Evolutionary conservation across 2,113 vertebrate species (phyloP).

Genomic region (Probosciger aterrimus): DNA sequence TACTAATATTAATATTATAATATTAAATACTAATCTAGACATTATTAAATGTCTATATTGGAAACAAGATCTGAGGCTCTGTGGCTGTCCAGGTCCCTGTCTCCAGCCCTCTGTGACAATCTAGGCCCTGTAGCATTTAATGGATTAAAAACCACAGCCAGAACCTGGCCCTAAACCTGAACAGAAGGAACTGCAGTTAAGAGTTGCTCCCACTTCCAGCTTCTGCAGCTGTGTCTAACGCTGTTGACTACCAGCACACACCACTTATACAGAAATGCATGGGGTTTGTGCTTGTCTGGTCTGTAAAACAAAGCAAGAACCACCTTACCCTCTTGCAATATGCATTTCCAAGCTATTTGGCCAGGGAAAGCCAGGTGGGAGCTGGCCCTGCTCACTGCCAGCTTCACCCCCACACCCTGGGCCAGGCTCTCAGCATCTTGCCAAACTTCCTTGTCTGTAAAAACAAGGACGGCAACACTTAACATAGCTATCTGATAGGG

Average conservation of each 20-base stretch:
- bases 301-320: background rate
- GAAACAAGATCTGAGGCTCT: background rate
- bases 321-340: background rate
- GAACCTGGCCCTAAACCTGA: background rate
- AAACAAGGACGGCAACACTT: constrained; percentile 52
- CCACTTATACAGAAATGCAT: background rate
- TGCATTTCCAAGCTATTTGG: background rate
- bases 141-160: background rate
- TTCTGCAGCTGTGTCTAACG: background rate
- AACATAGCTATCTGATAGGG: constrained; percentile 60
- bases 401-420: background rate
- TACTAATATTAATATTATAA: no score
- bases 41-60: background rate
- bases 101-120: background rate
- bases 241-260: background rate
- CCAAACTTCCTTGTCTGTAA: constrained; percentile 46
- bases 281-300: background rate
- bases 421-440: background rate
- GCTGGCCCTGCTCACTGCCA: background rate
- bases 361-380: background rate
- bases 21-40: no score
- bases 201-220: background rate
- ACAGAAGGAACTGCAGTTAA: background rate
- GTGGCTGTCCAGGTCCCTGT: background rate
- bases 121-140: background rate